A percentile compares a stretch with the other conserved stretches of the same genome.
These are phyloP conservation scores for Cydia strobilella DNA, from an alignment of 1,140 invertebrate species.

Conservation along the genomic window DNA sequence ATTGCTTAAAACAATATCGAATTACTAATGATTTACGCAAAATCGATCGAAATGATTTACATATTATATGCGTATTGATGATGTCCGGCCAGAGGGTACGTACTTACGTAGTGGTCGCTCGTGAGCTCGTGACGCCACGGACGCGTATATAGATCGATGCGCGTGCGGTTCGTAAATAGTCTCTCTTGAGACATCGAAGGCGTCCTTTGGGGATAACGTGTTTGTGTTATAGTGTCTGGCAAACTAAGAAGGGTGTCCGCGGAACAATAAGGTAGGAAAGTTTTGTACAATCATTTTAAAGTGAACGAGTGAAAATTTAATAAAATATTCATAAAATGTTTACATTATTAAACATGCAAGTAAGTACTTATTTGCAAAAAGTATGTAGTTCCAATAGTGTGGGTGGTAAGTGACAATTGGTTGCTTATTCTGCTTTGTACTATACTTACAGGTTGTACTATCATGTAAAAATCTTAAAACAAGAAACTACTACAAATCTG, in stretches of 20 bases:
- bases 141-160: constrained; percentile 67
- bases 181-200: constrained; percentile 49
- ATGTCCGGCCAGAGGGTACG: background rate
- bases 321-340: no score
- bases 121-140: constrained; percentile 62
- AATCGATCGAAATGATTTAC: constrained; percentile 2
- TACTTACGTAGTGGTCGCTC: background rate
- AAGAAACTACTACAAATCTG: no score
- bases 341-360: no score
- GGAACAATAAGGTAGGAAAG: constrained; percentile 48
- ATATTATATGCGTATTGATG: constrained; percentile 25
- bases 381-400: no score
- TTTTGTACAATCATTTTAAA: background rate
- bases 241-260: constrained; percentile 36
- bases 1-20: constrained; percentile 1
- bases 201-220: constrained; percentile 47
- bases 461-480: no score
- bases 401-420: no score
- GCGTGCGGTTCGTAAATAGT: constrained; percentile 61
- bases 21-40: constrained; percentile 29
- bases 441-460: no score
- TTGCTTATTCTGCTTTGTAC: no score
- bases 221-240: constrained; percentile 35
- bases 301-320: background rate
- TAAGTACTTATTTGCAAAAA: no score